These are phyloP conservation scores for Ia io DNA, from an alignment of 2,113 vertebrate species.

Conservation along the genomic window DNA sequence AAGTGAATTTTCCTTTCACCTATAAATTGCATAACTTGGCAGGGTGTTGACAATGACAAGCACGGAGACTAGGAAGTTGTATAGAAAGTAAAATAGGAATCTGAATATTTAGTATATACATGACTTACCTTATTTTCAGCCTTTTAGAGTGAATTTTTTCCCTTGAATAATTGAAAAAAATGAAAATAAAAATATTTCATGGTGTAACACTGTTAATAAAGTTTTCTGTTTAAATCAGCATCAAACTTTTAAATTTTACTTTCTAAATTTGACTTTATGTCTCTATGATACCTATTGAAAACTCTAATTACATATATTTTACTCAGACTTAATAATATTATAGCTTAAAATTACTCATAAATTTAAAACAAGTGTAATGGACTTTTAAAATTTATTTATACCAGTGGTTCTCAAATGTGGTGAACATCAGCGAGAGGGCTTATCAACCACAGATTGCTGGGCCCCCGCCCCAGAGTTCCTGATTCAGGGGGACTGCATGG, in stretches of 20 bases:
- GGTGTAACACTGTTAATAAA: not conserved
- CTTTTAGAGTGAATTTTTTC: not conserved
- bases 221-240: not conserved
- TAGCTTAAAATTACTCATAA: not conserved
- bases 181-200: not conserved
- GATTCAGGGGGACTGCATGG: not conserved
- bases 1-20: not conserved
- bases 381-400: not conserved
- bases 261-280: conserved; percentile 26
- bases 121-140: not conserved
- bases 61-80: not conserved
- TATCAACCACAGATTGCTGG: not conserved
- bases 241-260: not conserved
- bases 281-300: not conserved
- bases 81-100: not conserved
- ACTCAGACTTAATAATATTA: not conserved
- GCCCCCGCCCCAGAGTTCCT: not conserved
- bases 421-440: not conserved
- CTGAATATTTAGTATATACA: not conserved
- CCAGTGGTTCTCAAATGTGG: not conserved
- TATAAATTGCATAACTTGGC: not conserved
- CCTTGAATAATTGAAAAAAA: not conserved
- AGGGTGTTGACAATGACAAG: not conserved
- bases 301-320: not conserved
- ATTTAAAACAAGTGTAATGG: not conserved